Evolutionary conservation across 2,888 invertebrate species (phyloP), one percentile per base, ranked within the genome.

Genomic region (Chrysopilus asiliformis): DNA sequence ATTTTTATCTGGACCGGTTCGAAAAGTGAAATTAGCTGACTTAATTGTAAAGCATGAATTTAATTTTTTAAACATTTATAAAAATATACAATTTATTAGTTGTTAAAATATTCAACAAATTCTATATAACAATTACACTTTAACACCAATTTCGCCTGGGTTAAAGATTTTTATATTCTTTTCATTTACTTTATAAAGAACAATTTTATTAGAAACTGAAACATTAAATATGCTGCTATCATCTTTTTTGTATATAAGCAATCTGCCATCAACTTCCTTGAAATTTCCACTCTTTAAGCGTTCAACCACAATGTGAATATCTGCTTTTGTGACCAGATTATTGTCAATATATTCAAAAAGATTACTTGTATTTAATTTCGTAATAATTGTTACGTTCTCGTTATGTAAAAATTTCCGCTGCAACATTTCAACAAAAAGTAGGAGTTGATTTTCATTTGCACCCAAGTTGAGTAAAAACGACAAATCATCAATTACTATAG

Each of bases 111-210:
- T n/a, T n/a, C n/a, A n/a, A n/a, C n/a, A n/a, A n/a, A n/a, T n/a
- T n/a, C n/a, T n/a, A n/a, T n/a, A n/a, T n/a, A n/a, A n/a, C n/a
- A n/a, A n/a, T 45, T 51, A 60, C 38, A 56, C 47, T 36, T 56
- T 60, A 17, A 62, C 53, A 17, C 63, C 63, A 42, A 62, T 49
- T 46, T 63, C 69, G 26, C 83, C 83, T 2, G 80, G 79, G 45
- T 74, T 73, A 56, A 79, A 76, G 28, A 81, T 68, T 55, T 78
- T 79, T 3, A 83, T 72, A 50, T 79, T 79, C 52, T 76, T 72
- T 56, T 83, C 82, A 56, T 72, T 72, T 40, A 82, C 67, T 64
- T 81, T 82, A 51, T 74, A 84, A 27, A 63, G 50, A 27, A 63
- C 52, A 38, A 54, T 57, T 41, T 62, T 61, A 37, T 53, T 51